These are phyloP conservation scores for Manis pentadactyla DNA, from an alignment of 2,797 vertebrate genomes.

Conservation along the genomic window DNA sequence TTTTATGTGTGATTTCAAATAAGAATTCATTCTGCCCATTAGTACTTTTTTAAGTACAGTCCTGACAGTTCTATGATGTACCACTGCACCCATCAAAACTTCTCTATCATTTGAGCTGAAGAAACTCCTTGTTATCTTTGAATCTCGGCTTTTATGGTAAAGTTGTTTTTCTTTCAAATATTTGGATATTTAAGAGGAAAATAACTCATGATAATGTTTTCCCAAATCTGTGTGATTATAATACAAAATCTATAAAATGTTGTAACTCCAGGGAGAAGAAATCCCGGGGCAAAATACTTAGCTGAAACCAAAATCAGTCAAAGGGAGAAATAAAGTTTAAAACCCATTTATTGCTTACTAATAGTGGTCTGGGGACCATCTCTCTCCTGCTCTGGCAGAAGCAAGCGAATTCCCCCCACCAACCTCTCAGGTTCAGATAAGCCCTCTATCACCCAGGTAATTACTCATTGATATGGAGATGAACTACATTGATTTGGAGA, in stretches of 20 bases:
- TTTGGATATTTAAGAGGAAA: constrained; percentile 15
- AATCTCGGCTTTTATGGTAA: background rate
- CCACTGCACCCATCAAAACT: background rate
- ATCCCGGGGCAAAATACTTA: too few species aligned
- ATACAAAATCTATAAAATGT: background rate
- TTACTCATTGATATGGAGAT: too few species aligned
- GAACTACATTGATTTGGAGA: too few species aligned
- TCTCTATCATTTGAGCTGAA: background rate
- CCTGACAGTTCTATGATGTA: background rate
- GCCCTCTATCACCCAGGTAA: too few species aligned
- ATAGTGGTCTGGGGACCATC: too few species aligned
- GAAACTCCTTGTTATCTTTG: background rate
- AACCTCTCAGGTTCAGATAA: too few species aligned
- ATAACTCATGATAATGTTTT: background rate
- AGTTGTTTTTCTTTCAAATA: background rate
- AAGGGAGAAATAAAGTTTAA: too few species aligned
- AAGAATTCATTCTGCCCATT: background rate
- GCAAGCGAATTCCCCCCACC: too few species aligned
- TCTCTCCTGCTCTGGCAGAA: too few species aligned
- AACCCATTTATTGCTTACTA: too few species aligned
- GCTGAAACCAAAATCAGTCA: too few species aligned
- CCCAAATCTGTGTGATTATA: background rate
- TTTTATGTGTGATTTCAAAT: background rate
- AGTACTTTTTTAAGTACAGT: background rate
- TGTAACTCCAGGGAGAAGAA: too few species aligned